Conservation (phyloP, 2,113 vertebrate species). For the Saccopteryx leptura region DNA sequence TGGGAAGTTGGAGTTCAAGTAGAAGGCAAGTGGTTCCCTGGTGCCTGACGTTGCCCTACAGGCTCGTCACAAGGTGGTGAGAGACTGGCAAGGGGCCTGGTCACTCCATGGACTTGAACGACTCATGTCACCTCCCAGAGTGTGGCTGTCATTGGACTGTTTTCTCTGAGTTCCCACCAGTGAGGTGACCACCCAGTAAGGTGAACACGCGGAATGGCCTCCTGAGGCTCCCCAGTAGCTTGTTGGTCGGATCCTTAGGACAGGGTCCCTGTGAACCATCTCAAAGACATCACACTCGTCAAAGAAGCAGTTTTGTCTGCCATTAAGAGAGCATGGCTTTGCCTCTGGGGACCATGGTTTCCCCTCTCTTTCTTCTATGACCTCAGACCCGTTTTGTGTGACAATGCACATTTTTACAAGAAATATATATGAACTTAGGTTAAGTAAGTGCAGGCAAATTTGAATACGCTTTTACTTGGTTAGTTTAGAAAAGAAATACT, state of each 20-base stretch:
- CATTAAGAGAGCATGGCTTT: neutral
- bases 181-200: neutral
- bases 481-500: conserved; percentile 17
- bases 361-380: neutral
- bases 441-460: conserved; percentile 36
- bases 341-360: neutral
- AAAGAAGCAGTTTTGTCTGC: neutral
- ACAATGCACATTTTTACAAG: neutral
- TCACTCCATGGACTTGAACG: neutral
- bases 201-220: neutral
- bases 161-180: neutral
- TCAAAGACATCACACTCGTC: neutral
- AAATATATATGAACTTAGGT: conserved; percentile 38
- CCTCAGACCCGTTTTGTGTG: neutral
- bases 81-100: fast-evolving
- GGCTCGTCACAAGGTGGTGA: neutral
- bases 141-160: neutral
- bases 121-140: neutral
- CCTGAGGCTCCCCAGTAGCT: neutral
- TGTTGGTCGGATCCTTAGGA: neutral
- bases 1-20: neutral
- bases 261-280: neutral
- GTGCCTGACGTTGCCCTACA: fast-evolving
- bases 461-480: conserved; percentile 30
- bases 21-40: too few species aligned